Percentiles rank a stretch among this genome's conserved stretches.
These are phyloP conservation scores for Automeris io DNA, from an alignment of 2,888 invertebrate genomes.

Conservation along the genomic window DNA sequence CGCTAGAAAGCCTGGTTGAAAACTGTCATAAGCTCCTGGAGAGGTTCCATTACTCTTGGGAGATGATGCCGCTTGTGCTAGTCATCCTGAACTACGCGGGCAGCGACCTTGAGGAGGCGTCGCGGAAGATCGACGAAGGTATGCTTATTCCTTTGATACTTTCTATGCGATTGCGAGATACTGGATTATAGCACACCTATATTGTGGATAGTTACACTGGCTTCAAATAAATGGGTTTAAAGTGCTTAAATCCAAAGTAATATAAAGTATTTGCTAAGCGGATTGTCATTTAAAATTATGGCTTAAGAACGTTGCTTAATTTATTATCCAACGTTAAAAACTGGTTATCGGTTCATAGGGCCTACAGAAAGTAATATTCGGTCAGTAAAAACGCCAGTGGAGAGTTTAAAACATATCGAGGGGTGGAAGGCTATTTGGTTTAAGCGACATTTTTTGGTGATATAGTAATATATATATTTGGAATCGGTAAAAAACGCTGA, in stretches of 20 bases:
- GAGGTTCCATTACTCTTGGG: constrained; percentile 87
- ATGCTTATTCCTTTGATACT: constrained; percentile 8
- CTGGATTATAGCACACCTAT: too few species aligned
- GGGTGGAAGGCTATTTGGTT: too few species aligned
- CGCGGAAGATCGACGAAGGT: constrained; percentile 87
- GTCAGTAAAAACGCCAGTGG: too few species aligned
- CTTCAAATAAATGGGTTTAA: background rate
- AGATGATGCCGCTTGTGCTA: constrained; percentile 88
- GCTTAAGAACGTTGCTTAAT: background rate
- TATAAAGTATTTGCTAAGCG: background rate
- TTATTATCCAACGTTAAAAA: background rate
- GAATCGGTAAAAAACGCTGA: too few species aligned
- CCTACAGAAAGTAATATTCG: too few species aligned
- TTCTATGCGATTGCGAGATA: background rate
- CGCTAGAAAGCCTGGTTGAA: constrained; percentile 78
- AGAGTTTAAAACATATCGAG: too few species aligned
- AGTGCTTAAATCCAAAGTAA: background rate
- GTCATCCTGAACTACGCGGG: constrained; percentile 86
- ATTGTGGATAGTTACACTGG: background rate
- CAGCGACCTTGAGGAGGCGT: constrained; percentile 85
- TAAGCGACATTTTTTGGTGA: too few species aligned
- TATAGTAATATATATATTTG: too few species aligned
- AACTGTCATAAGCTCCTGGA: constrained; percentile 85
- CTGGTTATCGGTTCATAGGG: too few species aligned
- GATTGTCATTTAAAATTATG: background rate